Conservation (phyloP, 2,888 invertebrate genomes). For the Lysandra coridon region DNA sequence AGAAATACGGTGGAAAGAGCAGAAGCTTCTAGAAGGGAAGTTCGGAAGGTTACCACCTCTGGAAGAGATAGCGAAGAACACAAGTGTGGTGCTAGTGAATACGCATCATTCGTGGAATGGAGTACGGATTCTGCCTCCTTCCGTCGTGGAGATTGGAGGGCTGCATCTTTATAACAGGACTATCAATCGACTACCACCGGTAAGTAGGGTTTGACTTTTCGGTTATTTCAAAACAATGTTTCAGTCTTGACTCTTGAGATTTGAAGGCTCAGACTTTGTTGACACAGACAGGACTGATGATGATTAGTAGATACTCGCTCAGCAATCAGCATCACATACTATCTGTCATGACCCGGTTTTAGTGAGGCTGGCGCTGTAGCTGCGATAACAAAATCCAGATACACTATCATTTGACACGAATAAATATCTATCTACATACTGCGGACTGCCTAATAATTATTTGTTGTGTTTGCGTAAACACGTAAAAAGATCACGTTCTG, state of each 20-base stretch:
- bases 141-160: constrained; percentile 76
- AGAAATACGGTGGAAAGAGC: constrained; percentile 49
- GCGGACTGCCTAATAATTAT: background rate
- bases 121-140: constrained; percentile 64
- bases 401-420: background rate
- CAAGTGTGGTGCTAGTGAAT: constrained; percentile 71
- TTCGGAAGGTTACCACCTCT: constrained; percentile 60
- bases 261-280: background rate
- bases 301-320: background rate
- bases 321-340: background rate
- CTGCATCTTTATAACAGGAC: constrained; percentile 63
- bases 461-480: background rate
- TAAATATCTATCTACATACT: background rate
- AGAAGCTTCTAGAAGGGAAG: constrained; percentile 52
- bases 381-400: background rate
- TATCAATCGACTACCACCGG: constrained; percentile 47
- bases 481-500: background rate
- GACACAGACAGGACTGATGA: background rate
- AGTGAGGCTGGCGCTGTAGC: background rate
- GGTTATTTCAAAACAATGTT: background rate
- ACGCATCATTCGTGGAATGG: constrained; percentile 66
- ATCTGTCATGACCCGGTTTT: background rate
- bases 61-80: constrained; percentile 61
- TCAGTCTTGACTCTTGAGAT: background rate
- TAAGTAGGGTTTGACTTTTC: constrained; percentile 39